These are phyloP conservation scores for Arrhopalites spinosus DNA, from an alignment of 2,888 invertebrate species.

Conservation along the genomic window DNA sequence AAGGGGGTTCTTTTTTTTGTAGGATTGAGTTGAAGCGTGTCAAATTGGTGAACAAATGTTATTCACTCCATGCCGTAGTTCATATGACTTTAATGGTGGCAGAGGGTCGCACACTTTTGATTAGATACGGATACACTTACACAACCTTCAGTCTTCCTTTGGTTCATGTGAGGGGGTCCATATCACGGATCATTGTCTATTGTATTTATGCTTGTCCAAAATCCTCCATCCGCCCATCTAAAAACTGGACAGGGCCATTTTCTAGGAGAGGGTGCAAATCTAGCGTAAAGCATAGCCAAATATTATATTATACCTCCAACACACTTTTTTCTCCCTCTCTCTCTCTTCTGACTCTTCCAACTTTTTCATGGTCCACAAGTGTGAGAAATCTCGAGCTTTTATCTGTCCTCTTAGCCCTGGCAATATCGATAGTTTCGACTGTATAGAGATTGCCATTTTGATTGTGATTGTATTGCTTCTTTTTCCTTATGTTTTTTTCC, in stretches of 20 bases:
- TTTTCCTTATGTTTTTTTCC: neutral
- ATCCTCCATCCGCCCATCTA: no score
- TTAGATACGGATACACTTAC: slow-evolving; percentile 24
- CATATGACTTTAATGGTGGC: slow-evolving; percentile 33
- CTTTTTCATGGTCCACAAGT: no score
- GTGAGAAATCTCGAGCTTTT: no score
- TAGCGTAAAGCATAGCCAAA: no score
- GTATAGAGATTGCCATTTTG: neutral
- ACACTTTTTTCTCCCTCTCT: neutral
- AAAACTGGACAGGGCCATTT: no score
- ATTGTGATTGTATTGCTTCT: neutral
- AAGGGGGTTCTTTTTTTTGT: neutral
- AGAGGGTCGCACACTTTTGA: slow-evolving; percentile 28
- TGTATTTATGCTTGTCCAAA: slow-evolving; percentile 8
- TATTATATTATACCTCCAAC: neutral
- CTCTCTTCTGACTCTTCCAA: no score
- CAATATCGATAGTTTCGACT: no score
- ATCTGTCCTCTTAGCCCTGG: no score
- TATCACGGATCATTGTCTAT: neutral
- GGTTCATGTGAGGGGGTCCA: neutral
- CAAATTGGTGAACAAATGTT: slow-evolving; percentile 34
- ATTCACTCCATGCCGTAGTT: slow-evolving; percentile 21
- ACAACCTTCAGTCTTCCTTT: neutral
- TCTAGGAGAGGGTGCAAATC: no score
- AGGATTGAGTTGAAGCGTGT: slow-evolving; percentile 13